Percentiles rank a stretch among this genome's conserved stretches.
phyloP scores from a whole-genome alignment of 2,113 vertebrate species.

The Ceratotherium simum region DNA sequence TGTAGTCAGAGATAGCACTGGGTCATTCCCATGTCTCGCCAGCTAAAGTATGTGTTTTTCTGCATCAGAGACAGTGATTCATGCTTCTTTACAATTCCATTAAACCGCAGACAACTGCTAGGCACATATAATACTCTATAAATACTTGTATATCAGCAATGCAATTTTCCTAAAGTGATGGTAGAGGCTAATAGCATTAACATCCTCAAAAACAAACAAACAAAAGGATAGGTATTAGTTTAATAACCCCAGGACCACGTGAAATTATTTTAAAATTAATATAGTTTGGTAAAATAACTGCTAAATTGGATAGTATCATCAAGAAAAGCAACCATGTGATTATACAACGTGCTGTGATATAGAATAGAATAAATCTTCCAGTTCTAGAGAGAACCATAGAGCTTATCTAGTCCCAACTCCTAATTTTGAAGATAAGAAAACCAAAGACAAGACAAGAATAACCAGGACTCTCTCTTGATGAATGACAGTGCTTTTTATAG shows the following conservation, averaged over 20 bases:
- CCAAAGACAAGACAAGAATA: neutral
- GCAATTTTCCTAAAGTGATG: neutral
- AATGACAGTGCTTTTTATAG: neutral
- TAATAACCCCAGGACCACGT: neutral
- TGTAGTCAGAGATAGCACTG: neutral
- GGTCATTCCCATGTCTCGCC: neutral
- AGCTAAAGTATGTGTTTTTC: neutral
- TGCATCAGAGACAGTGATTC: neutral
- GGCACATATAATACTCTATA: neutral
- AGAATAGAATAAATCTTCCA: neutral
- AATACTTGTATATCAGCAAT: neutral
- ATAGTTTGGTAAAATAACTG: slow-evolving; percentile 8
- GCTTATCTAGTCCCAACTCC: neutral
- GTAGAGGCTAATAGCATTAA: neutral
- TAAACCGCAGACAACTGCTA: neutral
- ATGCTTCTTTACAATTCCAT: neutral
- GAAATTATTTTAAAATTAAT: slow-evolving; percentile 24
- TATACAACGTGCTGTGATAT: neutral
- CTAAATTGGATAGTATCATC: neutral
- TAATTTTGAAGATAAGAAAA: neutral
- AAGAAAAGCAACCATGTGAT: neutral
- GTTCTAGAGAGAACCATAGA: neutral
- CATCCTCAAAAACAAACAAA: neutral
- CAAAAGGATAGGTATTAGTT: neutral
- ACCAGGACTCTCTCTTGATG: neutral